phyloP scores from a whole-genome alignment of 2,888 invertebrate species.

The Penaeus monodon region DNA sequence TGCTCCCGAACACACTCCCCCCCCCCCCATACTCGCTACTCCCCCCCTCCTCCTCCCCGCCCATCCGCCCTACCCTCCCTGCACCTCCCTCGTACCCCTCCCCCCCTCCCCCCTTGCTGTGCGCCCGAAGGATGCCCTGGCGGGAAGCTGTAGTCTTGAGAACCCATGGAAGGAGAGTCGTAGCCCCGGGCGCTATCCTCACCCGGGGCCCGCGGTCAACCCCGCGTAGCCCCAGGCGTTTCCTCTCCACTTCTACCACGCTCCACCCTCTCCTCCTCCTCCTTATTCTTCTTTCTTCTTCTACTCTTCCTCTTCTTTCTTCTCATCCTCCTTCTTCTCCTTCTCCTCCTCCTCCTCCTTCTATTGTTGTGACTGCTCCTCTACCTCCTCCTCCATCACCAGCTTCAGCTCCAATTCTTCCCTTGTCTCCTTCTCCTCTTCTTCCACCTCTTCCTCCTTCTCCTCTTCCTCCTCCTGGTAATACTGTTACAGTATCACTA shows the following conservation, averaged over 20 bases:
- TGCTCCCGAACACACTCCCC: no score
- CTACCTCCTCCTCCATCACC: background rate
- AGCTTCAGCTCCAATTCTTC: background rate
- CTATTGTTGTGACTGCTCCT: background rate
- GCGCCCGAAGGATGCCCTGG: background rate
- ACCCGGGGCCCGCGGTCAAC: slow-evolving; percentile 16
- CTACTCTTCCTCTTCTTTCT: background rate
- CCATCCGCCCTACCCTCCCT: no score
- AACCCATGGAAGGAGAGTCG: slow-evolving; percentile 24
- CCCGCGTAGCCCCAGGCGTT: slow-evolving; percentile 9
- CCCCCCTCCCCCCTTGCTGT: background rate
- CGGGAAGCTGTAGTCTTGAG: slow-evolving; percentile 25
- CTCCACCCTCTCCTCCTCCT: background rate
- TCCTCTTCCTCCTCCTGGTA: background rate
- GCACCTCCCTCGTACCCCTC: no score
- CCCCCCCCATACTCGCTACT: no score
- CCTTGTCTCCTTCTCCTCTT: background rate
- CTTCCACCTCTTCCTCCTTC: no score
- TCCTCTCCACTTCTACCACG: slow-evolving; percentile 21
- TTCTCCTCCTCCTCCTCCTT: background rate
- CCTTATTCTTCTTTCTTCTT: background rate
- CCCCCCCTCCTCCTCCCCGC: no score
- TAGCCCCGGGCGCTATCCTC: slow-evolving; percentile 12
- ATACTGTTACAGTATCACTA: background rate
- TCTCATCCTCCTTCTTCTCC: background rate